Evolutionary conservation across 2,113 vertebrate genomes (phyloP), one percentile per base, ranked within the genome.

Genomic region (Oncorhynchus tshawytscha): DNA sequence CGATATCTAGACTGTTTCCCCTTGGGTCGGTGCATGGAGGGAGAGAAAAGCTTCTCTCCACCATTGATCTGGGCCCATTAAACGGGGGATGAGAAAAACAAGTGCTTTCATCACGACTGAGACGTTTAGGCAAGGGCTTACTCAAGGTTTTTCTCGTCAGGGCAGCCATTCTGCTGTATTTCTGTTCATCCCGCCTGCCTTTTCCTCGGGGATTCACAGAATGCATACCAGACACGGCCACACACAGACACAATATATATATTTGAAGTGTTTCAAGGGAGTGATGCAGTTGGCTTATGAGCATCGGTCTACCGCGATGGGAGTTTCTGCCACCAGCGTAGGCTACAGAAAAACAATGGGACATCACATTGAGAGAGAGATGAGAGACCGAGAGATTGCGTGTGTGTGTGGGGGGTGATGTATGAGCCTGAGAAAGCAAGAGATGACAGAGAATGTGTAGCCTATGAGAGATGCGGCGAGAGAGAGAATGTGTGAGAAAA

Each of bases 61-160:
- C 11, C 75, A 90, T 90, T 45, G 86, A 90, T 88, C 72, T 70
- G 27, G 51, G 20, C 71, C 88, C 87, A 89, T 90, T 88, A 88
- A 88, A 86, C 34, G 57, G 75, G 34, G 65, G 69, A 82, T 69
- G 79, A 80, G 85, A 85, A 89, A 91, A 90, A 90, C 87, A 87
- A 89, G 84, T 79, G 49, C 81, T 90, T 88, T 86, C 78, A 88
- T 87, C 82, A 89, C 73, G 45, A 86, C 81, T 74, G 80, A 82
- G 80, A 84, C 80, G 86, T 88, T 87, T 83, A 87, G 57, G 76
- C 77, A 82, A 85, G 75, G 83, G 85, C 76, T 85, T 54, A 60
- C 54, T 78, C 74, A 81, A 81, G 83, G 78, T 70, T 85, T 73
- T 78, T 80, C 67, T 68, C 4, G 69, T 54, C 72, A 67, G 79